phyloP scores from a whole-genome alignment of 2,113 vertebrate genomes.

The Grantiella picta region DNA sequence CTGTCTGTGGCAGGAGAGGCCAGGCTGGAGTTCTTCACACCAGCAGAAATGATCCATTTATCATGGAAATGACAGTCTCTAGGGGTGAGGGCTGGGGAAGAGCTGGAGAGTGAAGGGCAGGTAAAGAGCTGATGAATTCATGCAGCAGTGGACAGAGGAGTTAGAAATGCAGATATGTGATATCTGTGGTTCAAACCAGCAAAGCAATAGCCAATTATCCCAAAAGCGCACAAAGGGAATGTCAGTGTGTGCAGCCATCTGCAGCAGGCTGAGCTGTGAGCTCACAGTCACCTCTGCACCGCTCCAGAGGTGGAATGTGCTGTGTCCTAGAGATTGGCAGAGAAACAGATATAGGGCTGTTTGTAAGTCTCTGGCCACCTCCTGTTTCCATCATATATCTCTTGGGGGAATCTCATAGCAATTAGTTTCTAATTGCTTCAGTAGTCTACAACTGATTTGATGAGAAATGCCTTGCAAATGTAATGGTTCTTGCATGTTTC shows the following conservation, averaged over 20 bases:
- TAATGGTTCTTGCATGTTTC: background rate
- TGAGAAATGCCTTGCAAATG: background rate
- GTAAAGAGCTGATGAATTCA: background rate
- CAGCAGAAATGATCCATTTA: background rate
- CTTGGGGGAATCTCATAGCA: background rate
- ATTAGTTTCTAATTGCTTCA: constrained; percentile 45
- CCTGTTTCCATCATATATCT: background rate
- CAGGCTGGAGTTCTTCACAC: background rate
- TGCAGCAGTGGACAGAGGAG: background rate
- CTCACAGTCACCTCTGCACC: background rate
- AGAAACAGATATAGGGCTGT: background rate
- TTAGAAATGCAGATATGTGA: background rate
- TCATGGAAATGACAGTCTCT: background rate
- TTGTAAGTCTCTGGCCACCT: background rate
- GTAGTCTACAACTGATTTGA: background rate
- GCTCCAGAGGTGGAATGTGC: background rate
- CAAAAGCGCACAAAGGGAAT: background rate
- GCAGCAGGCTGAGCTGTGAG: background rate
- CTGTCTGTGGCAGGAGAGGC: background rate
- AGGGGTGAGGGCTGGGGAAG: background rate
- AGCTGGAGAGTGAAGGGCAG: background rate
- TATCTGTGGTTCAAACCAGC: background rate
- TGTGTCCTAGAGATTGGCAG: background rate
- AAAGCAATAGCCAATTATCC: background rate
- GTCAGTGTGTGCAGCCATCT: background rate